Conservation (phyloP, 2,797 vertebrate genomes). For the Meda fulgida region DNA sequence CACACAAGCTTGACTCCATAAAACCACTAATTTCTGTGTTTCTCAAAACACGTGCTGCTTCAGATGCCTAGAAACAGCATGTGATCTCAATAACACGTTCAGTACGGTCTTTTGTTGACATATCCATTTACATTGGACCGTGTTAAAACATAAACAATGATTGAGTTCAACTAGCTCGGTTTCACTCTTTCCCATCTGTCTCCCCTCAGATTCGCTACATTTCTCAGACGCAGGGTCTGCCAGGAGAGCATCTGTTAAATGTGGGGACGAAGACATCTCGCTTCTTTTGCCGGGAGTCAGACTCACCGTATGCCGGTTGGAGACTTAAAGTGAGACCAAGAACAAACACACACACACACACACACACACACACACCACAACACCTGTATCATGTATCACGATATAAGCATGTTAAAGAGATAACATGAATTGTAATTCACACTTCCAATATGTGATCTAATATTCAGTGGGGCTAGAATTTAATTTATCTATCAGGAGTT, state of each 20-base stretch:
- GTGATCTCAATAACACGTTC: too few relatives aligned
- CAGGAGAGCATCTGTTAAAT: conserved; percentile 92
- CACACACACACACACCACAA: neutral
- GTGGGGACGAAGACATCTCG: conserved; percentile 93
- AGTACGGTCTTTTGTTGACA: conserved; percentile 3
- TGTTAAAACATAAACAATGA: conserved; percentile 31
- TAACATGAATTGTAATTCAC: neutral
- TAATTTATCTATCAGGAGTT: neutral
- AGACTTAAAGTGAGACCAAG: conserved; percentile 89
- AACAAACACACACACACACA: too few relatives aligned
- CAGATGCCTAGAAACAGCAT: too few relatives aligned
- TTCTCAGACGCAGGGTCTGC: conserved; percentile 98
- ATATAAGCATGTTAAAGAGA: neutral
- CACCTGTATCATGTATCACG: neutral
- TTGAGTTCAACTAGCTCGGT: neutral
- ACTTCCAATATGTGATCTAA: neutral
- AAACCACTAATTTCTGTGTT: neutral
- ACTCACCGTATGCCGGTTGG: conserved; percentile 90
- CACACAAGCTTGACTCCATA: conserved; percentile 2
- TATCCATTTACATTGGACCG: neutral
- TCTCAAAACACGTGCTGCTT: conserved; percentile 11
- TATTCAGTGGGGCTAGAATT: neutral
- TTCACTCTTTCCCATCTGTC: neutral
- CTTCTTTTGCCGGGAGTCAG: conserved; percentile 94
- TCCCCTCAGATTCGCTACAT: conserved; percentile 95